Evolutionary conservation across 1,140 invertebrate genomes (phyloP).

Genomic region (Phocides pigmalion): DNA sequence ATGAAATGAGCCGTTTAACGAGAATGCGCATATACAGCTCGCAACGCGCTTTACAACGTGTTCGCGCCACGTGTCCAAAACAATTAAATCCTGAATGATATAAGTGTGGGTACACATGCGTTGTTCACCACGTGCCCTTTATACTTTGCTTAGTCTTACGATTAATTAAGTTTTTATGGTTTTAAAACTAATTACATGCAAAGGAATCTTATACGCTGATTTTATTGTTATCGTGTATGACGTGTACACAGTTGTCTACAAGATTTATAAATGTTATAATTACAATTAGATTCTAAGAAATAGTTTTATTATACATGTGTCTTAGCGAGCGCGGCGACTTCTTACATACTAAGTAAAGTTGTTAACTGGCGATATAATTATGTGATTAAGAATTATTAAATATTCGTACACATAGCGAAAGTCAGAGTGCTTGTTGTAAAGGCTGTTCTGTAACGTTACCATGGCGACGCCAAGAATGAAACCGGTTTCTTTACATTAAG

Average conservation of each 20-base stretch:
- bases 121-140: slow-evolving; percentile 49
- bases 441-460: slow-evolving; percentile 39
- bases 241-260: too few relatives aligned
- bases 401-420: slow-evolving; percentile 51
- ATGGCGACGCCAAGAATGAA: slow-evolving; percentile 42
- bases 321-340: too few relatives aligned
- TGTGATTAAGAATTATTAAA: neutral
- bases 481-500: slow-evolving; percentile 66
- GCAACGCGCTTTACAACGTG: slow-evolving; percentile 49
- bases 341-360: too few relatives aligned
- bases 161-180: neutral
- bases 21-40: slow-evolving; percentile 6
- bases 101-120: slow-evolving; percentile 49
- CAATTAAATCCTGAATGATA: slow-evolving; percentile 60
- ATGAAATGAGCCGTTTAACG: neutral
- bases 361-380: too few relatives aligned
- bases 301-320: too few relatives aligned
- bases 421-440: slow-evolving; percentile 44
- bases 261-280: too few relatives aligned
- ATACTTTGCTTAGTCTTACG: neutral
- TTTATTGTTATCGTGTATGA: neutral
- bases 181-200: neutral
- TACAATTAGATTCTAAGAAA: too few relatives aligned
- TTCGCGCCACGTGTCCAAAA: slow-evolving; percentile 53
- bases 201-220: neutral